Evolutionary conservation across 2,113 vertebrate genomes (phyloP).

Genomic region (Trochalopteron elliotii): DNA sequence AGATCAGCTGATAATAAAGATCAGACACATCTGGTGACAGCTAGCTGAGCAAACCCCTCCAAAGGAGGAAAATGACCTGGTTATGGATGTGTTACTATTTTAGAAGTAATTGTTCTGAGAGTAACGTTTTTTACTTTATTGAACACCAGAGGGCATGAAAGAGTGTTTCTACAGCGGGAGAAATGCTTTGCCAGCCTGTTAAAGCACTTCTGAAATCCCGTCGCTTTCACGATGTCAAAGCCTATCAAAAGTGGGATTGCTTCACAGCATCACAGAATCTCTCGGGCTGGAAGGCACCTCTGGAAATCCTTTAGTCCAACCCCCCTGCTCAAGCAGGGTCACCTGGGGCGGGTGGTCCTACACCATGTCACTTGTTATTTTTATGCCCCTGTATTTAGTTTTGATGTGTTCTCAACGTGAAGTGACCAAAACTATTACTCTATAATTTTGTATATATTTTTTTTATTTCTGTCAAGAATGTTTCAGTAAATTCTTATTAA

Average conservation of each 20-base stretch:
- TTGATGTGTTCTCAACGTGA: not conserved
- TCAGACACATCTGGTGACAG: not conserved
- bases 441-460: not conserved
- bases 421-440: rapidly evolving
- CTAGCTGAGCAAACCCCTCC: not conserved
- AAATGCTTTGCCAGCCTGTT: not conserved
- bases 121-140: not conserved
- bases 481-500: not conserved
- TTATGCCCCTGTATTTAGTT: not conserved
- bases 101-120: not conserved
- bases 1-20: not conserved
- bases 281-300: not conserved
- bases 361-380: not conserved
- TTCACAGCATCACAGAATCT: not conserved
- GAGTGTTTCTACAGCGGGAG: not conserved
- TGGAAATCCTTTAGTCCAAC: not conserved
- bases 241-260: not conserved
- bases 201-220: not conserved
- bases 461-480: not conserved
- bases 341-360: not conserved
- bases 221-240: not conserved
- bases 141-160: conserved; percentile 72
- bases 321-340: not conserved
- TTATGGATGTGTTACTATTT: not conserved
- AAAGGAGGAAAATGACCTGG: not conserved